A percentile compares a stretch with the other conserved stretches of the same genome.
Conservation (phyloP, 1,140 invertebrate genomes). For the Eurosta solidaginis region DNA sequence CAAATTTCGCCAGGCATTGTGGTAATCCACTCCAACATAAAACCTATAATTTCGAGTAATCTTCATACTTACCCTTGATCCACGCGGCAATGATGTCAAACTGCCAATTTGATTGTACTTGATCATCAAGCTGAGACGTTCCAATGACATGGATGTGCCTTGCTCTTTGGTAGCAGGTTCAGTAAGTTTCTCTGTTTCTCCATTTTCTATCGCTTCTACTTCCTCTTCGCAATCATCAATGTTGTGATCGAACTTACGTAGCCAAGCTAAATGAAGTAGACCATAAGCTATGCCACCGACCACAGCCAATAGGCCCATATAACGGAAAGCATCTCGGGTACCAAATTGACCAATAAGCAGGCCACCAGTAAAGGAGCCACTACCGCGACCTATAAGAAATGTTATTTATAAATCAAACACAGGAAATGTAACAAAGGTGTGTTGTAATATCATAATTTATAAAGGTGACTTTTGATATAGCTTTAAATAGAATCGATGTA, state of each 20-base stretch:
- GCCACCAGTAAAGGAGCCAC: conserved; percentile 80
- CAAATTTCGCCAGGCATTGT: too few species aligned
- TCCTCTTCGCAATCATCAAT: conserved; percentile 59
- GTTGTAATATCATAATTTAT: too few species aligned
- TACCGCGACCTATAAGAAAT: conserved; percentile 67
- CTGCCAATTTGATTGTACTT: conserved; percentile 75
- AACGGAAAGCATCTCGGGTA: conserved; percentile 73
- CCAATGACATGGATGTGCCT: conserved; percentile 68
- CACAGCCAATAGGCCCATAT: conserved; percentile 74
- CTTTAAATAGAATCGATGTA: too few species aligned
- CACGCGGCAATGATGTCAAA: conserved; percentile 68
- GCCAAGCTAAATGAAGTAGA: conserved; percentile 72
- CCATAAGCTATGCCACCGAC: conserved; percentile 72
- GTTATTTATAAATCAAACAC: not conserved
- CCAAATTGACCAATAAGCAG: conserved; percentile 74
- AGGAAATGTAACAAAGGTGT: too few species aligned
- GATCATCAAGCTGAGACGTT: conserved; percentile 72
- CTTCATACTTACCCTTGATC: conserved; percentile 61
- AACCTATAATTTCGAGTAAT: too few species aligned
- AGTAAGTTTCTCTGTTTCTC: conserved; percentile 66
- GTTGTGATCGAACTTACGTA: conserved; percentile 66
- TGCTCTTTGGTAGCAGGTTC: conserved; percentile 69
- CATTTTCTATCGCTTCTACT: conserved; percentile 62
- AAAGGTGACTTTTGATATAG: too few species aligned
- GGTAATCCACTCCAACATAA: too few species aligned